A percentile compares a stretch with the other conserved stretches of the same genome.
phyloP scores from a whole-genome alignment of 2,888 invertebrate species.

The Morpho achilles region DNA sequence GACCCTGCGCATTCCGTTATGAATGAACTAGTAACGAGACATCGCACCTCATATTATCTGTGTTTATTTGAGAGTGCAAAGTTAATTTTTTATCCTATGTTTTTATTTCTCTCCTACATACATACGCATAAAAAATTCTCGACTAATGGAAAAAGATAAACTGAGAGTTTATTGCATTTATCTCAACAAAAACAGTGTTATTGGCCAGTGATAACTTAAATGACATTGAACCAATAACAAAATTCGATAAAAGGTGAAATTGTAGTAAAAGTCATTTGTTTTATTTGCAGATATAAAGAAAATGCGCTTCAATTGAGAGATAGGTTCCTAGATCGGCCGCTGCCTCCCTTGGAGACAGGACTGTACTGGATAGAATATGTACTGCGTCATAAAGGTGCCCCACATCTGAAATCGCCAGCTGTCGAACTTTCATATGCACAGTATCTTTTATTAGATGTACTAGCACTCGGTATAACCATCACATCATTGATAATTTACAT shows the following conservation, averaged over 20 bases:
- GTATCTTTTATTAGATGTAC: constrained; percentile 62
- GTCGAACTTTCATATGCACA: constrained; percentile 68
- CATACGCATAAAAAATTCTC: background rate
- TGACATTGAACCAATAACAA: constrained; percentile 17
- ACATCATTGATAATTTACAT: constrained; percentile 50
- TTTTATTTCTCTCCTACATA: too few species aligned
- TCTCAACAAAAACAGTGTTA: constrained; percentile 10
- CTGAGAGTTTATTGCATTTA: background rate
- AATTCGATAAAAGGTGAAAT: background rate
- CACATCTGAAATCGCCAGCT: constrained; percentile 71
- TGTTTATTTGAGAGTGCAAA: too few species aligned
- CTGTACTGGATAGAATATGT: constrained; percentile 84
- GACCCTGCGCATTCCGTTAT: too few species aligned
- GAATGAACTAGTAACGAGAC: too few species aligned
- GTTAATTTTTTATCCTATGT: too few species aligned
- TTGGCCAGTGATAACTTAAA: constrained; percentile 25
- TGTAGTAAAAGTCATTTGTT: background rate
- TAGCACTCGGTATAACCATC: constrained; percentile 50
- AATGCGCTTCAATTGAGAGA: constrained; percentile 68
- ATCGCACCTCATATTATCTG: too few species aligned
- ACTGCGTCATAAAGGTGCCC: constrained; percentile 76
- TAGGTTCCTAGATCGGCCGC: constrained; percentile 78
- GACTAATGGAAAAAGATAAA: background rate
- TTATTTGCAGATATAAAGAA: constrained; percentile 70
- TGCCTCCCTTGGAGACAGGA: constrained; percentile 78